Percentiles rank a stretch among this genome's conserved stretches.
Conservation (phyloP, 2,113 vertebrate species). For the Agelaius phoeniceus region DNA sequence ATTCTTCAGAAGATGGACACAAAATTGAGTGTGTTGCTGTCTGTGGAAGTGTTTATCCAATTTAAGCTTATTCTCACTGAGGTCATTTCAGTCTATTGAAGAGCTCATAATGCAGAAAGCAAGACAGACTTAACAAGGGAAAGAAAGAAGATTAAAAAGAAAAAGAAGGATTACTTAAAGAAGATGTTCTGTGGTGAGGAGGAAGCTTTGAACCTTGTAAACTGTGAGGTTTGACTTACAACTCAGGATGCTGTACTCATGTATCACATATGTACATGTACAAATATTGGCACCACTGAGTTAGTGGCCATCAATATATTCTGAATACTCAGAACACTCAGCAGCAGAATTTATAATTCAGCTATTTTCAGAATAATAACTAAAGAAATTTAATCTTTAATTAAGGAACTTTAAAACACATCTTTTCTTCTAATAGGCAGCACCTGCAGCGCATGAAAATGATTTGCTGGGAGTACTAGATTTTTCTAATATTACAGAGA, state of each 20-base stretch:
- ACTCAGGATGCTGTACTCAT: background rate
- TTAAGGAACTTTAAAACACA: constrained; percentile 51
- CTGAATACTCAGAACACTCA: background rate
- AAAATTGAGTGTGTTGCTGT: background rate
- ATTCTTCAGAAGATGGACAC: background rate
- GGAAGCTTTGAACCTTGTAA: background rate
- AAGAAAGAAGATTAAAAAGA: constrained; percentile 62
- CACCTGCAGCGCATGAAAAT: constrained; percentile 59
- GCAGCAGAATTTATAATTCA: background rate
- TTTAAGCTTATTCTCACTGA: constrained; percentile 53
- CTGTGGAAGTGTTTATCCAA: constrained; percentile 27
- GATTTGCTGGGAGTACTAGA: constrained; percentile 35
- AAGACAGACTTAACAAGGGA: constrained; percentile 12
- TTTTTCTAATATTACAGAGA: constrained; percentile 36
- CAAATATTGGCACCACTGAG: background rate
- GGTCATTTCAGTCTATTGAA: constrained; percentile 48
- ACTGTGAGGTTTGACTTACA: background rate
- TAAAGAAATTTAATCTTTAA: constrained; percentile 59
- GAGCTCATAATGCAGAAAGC: constrained; percentile 18
- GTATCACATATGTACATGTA: background rate
- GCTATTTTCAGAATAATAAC: constrained; percentile 25
- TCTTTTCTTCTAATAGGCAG: constrained; percentile 51
- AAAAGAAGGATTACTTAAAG: constrained; percentile 56
- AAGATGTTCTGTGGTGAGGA: constrained; percentile 8
- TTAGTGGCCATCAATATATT: background rate